Percentiles rank a stretch among this genome's conserved stretches.
These are phyloP conservation scores for Lasius platythorax DNA, from an alignment of 2,888 invertebrate species.

Conservation along the genomic window DNA sequence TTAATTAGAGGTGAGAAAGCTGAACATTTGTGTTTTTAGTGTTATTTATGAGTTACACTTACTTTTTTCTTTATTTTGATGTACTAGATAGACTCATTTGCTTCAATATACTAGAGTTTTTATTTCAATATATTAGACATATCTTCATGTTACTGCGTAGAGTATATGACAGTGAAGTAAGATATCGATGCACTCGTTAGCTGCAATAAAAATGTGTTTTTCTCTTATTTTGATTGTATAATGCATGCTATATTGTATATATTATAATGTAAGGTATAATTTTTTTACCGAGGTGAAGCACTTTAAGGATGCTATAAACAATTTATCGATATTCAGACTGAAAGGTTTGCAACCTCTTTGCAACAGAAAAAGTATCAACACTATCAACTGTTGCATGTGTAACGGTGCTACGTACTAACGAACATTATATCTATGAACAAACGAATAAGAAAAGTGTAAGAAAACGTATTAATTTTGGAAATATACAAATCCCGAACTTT, in stretches of 20 bases:
- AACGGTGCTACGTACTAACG: background rate
- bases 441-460: background rate
- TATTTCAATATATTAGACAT: background rate
- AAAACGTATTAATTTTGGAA: background rate
- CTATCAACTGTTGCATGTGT: background rate
- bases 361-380: constrained; percentile 25
- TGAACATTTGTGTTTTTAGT: background rate
- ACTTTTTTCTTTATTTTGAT: background rate
- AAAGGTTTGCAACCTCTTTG: constrained; percentile 34
- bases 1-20: background rate
- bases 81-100: background rate
- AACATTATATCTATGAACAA: background rate
- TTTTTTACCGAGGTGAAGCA: constrained; percentile 12
- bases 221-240: background rate
- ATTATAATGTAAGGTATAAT: background rate
- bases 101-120: background rate
- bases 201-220: background rate
- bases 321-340: background rate
- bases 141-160: background rate
- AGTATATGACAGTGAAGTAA: constrained; percentile 13
- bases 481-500: too few species aligned
- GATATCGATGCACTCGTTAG: background rate
- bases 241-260: background rate
- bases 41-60: background rate
- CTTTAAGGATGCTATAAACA: background rate